Conservation (phyloP, 1,140 invertebrate genomes). For the Drosophila subpulchrella region DNA sequence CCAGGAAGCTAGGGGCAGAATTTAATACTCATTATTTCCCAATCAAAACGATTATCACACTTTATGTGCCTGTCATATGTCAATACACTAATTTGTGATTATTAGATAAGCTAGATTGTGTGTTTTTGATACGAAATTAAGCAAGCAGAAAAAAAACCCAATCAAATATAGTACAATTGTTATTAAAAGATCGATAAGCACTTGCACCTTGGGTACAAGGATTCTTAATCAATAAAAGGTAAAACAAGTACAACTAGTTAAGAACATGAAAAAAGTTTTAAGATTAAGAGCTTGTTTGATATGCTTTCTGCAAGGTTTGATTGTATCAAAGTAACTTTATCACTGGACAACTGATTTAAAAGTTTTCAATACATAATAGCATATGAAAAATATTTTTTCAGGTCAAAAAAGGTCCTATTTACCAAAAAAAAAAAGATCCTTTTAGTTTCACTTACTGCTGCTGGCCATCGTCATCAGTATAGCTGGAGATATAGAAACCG, state of each 20-base stretch:
- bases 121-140: constrained; percentile 4
- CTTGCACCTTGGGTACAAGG: not conserved
- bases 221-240: not conserved
- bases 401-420: no score
- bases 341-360: no score
- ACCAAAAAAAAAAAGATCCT: no score
- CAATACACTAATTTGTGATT: not conserved
- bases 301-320: not conserved
- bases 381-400: no score
- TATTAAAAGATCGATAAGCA: constrained; percentile 7
- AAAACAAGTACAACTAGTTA: not conserved
- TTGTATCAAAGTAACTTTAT: no score
- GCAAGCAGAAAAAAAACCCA: not conserved
- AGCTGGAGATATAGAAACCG: constrained; percentile 93
- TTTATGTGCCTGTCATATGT: not conserved
- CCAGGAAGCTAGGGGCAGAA: constrained; percentile 87
- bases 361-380: no score
- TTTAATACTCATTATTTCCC: not conserved
- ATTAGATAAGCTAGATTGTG: constrained; percentile 8
- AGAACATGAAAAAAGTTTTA: not conserved
- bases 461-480: constrained; percentile 86
- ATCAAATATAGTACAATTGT: not conserved
- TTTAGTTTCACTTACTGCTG: constrained; percentile 85
- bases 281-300: not conserved
- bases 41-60: not conserved